A percentile compares a stretch with the other conserved stretches of the same genome.
Conservation (phyloP, 2,113 vertebrate genomes). For the Macaca mulatta region DNA sequence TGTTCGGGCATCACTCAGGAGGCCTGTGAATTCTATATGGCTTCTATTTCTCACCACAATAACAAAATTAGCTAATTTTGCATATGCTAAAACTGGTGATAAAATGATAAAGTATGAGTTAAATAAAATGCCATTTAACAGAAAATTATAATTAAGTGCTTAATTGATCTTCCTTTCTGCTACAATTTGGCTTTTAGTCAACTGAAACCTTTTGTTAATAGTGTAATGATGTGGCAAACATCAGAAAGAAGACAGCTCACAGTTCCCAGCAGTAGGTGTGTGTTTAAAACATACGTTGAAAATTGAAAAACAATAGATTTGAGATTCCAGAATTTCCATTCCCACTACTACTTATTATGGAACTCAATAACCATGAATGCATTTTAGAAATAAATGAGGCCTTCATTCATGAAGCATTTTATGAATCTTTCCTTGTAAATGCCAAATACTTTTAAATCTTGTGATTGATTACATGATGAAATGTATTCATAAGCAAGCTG, state of each 20-base stretch:
- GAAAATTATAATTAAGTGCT: slow-evolving; percentile 31
- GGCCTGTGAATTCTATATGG: background rate
- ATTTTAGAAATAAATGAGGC: slow-evolving; percentile 45
- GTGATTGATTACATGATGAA: background rate
- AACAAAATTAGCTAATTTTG: slow-evolving; percentile 27
- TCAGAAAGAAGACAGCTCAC: slow-evolving; percentile 4
- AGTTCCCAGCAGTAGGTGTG: background rate
- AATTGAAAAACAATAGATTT: background rate
- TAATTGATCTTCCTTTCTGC: slow-evolving; percentile 49
- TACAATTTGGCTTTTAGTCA: background rate
- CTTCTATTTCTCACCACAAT: slow-evolving; percentile 1
- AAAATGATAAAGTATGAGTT: slow-evolving; percentile 26
- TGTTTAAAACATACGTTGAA: slow-evolving; percentile 28
- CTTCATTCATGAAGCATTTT: slow-evolving; percentile 52
- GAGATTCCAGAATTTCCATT: slow-evolving; percentile 45
- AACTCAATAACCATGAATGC: slow-evolving; percentile 12
- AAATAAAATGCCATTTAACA: slow-evolving; percentile 21
- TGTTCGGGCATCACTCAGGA: background rate
- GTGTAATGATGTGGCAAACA: background rate
- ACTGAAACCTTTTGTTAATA: background rate
- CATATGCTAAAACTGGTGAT: background rate
- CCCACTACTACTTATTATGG: background rate
- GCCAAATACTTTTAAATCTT: slow-evolving; percentile 42
- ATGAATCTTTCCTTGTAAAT: slow-evolving; percentile 38
- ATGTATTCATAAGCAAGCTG: slow-evolving; percentile 51